Evolutionary conservation across 2,888 invertebrate genomes (phyloP).

Genomic region (Cephus runcator): DNA sequence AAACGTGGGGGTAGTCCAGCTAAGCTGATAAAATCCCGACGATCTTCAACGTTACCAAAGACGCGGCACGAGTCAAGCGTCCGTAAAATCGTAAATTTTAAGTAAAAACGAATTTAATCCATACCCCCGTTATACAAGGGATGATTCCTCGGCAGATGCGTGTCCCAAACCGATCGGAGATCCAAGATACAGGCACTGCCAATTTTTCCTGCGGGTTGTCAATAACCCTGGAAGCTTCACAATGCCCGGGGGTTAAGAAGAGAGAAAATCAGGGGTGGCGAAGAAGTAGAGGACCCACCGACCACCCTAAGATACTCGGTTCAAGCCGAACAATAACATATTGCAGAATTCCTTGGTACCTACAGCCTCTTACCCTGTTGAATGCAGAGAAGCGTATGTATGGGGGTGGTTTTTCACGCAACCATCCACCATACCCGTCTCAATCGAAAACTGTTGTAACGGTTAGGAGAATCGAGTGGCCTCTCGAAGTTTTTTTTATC

Average conservation of each 20-base stretch:
- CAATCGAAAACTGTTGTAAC: not conserved
- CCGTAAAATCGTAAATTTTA: too few relatives aligned
- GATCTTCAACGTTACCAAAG: too few relatives aligned
- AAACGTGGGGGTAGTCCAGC: too few relatives aligned
- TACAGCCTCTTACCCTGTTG: not conserved
- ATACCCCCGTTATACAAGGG: too few relatives aligned
- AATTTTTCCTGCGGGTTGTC: constrained; percentile 58
- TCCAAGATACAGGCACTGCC: constrained; percentile 52
- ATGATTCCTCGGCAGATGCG: constrained; percentile 38
- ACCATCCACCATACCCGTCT: not conserved
- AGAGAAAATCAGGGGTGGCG: constrained; percentile 6
- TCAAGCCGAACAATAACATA: constrained; percentile 57
- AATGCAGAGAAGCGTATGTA: not conserved
- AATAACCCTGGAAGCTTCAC: constrained; percentile 53
- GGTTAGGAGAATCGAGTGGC: not conserved
- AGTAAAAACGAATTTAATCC: too few relatives aligned
- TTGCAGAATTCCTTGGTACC: constrained; percentile 45
- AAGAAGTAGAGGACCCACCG: too few relatives aligned
- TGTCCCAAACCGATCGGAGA: constrained; percentile 44
- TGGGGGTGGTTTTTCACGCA: constrained; percentile 1
- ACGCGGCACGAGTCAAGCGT: too few relatives aligned
- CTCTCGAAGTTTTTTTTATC: too few relatives aligned
- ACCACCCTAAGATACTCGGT: constrained; percentile 44
- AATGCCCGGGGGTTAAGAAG: constrained; percentile 45
- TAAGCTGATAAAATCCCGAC: too few relatives aligned